Base-by-base conservation (phyloP, 2,113 vertebrate species). In the Spilogale gracilis region DNA sequence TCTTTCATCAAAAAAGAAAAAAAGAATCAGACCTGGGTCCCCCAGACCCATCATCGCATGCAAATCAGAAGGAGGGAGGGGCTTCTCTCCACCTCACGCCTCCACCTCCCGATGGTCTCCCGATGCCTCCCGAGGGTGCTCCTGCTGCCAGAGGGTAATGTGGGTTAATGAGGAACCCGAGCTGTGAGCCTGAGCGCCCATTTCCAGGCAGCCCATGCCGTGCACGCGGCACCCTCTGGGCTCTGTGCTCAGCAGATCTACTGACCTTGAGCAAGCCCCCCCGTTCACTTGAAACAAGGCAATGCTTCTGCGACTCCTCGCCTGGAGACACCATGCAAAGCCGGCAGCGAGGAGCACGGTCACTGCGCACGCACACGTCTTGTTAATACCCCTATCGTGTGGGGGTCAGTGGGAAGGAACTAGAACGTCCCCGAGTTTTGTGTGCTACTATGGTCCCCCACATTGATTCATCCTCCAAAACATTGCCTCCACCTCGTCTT, bases 301-400 rank as follows among this genome's bases (percentile, higher is more conserved):
- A 6, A 0, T 16, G 73, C 43, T 48, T 71, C n/a, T 30, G 38
- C 73, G 16, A 0, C 11, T 17, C 30, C 58, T 58, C 32, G 11
- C 18, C 21, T 4, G 14, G 20, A n/a, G 23, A 48, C 4, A 2
- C 32, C 2, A 1, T 13, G 20, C 43, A 80, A n/a, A 11, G 54
- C 20, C 20, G 38, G 67, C 10, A 23, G 21, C 56, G 21, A 14
- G 6, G 27, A 0, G 0, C 30, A 10, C 32, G 0, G 8, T 0
- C 2, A 9, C 32, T 13, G 50, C 54, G 17, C 30, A 45, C 32
- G 50, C 6, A 0, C 0, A 0, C 38, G 17, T 1, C 0, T 14
- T 27, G n/a, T n/a, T 9, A 45, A n/a, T 0, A 2, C 16, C 1
- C 1, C 1, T 5, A 1, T n/a, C 50, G 67, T 14, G 13, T 10